Percentiles rank a stretch among this genome's conserved stretches.
Conservation (phyloP, 2,888 invertebrate species). For the Caenorhabditis panamensis region DNA sequence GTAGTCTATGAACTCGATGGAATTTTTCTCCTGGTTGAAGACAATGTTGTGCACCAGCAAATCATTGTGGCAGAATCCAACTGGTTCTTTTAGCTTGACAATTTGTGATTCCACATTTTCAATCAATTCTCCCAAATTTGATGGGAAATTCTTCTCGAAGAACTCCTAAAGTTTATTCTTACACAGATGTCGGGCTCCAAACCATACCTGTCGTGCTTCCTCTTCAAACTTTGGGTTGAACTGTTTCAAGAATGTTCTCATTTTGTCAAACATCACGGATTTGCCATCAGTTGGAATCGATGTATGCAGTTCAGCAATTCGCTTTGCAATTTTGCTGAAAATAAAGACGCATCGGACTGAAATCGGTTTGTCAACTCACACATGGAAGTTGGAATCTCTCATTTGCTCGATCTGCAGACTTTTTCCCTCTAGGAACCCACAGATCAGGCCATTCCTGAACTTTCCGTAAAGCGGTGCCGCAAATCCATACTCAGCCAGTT, state of each 20-base stretch:
- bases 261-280: conserved; percentile 64
- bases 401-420: conserved; percentile 81
- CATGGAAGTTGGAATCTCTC: conserved; percentile 71
- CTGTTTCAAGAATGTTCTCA: conserved; percentile 55
- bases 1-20: conserved; percentile 94
- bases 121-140: conserved; percentile 25
- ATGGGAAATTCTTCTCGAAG: conserved; percentile 53
- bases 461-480: conserved; percentile 92
- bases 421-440: conserved; percentile 88
- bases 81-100: conserved; percentile 46
- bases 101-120: conserved; percentile 48
- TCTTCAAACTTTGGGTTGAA: conserved; percentile 44
- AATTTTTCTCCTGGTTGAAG: conserved; percentile 81
- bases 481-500: conserved; percentile 82
- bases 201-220: conserved; percentile 23
- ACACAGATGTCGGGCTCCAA: neutral
- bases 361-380: conserved; percentile 35
- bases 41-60: conserved; percentile 94
- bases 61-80: conserved; percentile 98
- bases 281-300: conserved; percentile 58
- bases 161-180: conserved; percentile 46
- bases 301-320: conserved; percentile 75
- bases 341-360: too few species aligned
- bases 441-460: conserved; percentile 94
- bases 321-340: conserved; percentile 73